Conservation (phyloP, 2,888 invertebrate genomes). For the Clivina fossor region DNA sequence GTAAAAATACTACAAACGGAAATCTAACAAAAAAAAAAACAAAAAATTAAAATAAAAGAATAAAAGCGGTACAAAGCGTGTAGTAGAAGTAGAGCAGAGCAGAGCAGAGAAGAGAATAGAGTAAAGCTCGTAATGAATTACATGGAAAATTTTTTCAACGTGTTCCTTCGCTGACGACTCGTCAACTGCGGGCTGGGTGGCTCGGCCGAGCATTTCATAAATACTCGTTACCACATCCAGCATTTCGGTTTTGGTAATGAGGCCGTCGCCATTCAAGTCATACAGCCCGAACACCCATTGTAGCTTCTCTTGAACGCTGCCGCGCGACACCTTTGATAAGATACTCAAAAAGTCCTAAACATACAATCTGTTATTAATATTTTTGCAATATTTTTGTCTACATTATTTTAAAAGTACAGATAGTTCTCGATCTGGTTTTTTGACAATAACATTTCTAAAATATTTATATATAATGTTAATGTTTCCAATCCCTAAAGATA, state of each 20-base stretch:
- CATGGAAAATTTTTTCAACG: constrained; percentile 83
- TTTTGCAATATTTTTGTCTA: too few species aligned
- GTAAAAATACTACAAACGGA: too few species aligned
- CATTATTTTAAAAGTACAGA: too few species aligned
- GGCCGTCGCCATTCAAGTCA: constrained; percentile 83
- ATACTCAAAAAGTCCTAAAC: constrained; percentile 81
- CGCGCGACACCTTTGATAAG: constrained; percentile 80
- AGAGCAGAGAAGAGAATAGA: neutral
- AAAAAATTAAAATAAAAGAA: too few species aligned
- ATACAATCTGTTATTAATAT: too few species aligned
- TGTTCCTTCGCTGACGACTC: constrained; percentile 77
- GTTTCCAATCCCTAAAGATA: too few species aligned
- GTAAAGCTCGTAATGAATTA: too few species aligned
- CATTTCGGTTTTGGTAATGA: constrained; percentile 84
- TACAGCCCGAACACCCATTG: constrained; percentile 88
- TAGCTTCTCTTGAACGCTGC: constrained; percentile 80
- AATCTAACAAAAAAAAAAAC: too few species aligned
- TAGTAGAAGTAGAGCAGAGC: neutral
- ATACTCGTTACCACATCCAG: constrained; percentile 79
- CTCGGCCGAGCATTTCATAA: constrained; percentile 82
- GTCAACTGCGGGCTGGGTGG: constrained; percentile 72
- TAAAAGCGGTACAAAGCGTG: neutral
- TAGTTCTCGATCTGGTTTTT: too few species aligned
- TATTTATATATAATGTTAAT: too few species aligned
- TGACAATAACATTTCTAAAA: too few species aligned